Percentiles rank a stretch among this genome's conserved stretches.
Evolutionary conservation across 2,888 invertebrate genomes (phyloP).

Genomic region (Thumatha senex): DNA sequence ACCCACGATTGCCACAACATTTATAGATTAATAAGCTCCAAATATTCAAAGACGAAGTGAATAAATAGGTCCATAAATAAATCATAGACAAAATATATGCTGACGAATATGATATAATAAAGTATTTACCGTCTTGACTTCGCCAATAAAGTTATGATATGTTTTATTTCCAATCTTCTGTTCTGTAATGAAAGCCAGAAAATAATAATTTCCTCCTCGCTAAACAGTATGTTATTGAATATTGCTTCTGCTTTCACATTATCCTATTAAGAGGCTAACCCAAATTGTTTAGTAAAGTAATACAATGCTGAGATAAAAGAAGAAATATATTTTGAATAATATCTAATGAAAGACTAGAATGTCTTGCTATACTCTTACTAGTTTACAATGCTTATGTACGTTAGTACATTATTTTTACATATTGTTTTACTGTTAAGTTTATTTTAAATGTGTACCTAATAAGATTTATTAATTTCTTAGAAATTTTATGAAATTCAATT

Average conservation of each 20-base stretch:
- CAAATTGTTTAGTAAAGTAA: slow-evolving; percentile 1
- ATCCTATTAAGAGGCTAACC: not conserved
- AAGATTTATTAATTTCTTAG: no score
- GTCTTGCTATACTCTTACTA: no score
- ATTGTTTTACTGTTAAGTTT: no score
- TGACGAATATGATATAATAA: not conserved
- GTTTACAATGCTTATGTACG: no score
- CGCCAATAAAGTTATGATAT: not conserved
- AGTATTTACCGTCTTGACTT: not conserved
- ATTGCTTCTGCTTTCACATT: not conserved
- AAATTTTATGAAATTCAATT: no score
- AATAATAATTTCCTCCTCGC: not conserved
- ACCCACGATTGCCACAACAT: no score
- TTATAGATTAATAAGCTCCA: no score
- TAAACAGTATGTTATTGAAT: slow-evolving; percentile 2
- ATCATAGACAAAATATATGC: not conserved
- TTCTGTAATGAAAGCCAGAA: slow-evolving; percentile 5
- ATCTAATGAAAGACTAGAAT: no score
- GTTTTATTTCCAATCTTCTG: slow-evolving; percentile 3
- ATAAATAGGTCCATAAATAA: not conserved
- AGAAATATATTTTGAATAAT: no score
- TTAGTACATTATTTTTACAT: no score
- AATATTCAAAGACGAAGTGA: no score
- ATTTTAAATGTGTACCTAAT: no score
- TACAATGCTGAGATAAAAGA: not conserved